These are phyloP conservation scores for Karalla daura DNA, from an alignment of 2,797 vertebrate species.

Conservation along the genomic window DNA sequence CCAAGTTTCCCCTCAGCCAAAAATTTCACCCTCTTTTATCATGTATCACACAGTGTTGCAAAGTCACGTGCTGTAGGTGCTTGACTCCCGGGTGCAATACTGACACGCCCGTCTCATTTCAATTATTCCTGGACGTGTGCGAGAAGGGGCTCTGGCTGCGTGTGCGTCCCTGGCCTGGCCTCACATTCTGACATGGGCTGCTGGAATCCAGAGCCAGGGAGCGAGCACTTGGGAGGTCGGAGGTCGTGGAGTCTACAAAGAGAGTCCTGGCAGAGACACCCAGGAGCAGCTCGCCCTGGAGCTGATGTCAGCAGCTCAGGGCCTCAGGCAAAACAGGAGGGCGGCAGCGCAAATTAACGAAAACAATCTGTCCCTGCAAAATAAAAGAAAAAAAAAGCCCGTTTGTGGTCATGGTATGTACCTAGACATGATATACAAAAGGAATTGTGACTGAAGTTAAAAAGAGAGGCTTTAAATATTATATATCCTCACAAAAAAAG, in stretches of 20 bases:
- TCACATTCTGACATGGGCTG: slow-evolving; percentile 57
- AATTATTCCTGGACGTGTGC: slow-evolving; percentile 45
- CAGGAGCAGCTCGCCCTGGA: neutral
- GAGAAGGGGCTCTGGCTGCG: slow-evolving; percentile 13
- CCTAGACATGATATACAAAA: neutral
- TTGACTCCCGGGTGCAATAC: slow-evolving; percentile 45
- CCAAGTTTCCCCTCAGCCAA: slow-evolving; percentile 6
- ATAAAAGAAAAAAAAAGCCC: no score
- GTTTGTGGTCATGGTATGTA: neutral
- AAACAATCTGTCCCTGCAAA: neutral
- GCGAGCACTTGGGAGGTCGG: slow-evolving; percentile 43
- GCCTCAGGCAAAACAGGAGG: neutral
- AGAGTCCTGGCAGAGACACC: slow-evolving; percentile 17
- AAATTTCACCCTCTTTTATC: slow-evolving; percentile 4
- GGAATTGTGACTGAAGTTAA: neutral
- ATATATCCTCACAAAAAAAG: neutral
- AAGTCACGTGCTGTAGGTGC: slow-evolving; percentile 34
- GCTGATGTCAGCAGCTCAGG: neutral
- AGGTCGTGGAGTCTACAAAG: slow-evolving; percentile 56
- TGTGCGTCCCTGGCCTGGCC: slow-evolving; percentile 34
- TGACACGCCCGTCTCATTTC: slow-evolving; percentile 38
- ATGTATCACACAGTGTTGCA: slow-evolving; percentile 25
- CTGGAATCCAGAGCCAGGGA: slow-evolving; percentile 67
- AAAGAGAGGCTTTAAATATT: neutral
- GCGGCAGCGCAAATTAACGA: neutral